Evolutionary conservation across 1,140 invertebrate genomes (phyloP).

Genomic region (Cyrtorhinus lividipennis): DNA sequence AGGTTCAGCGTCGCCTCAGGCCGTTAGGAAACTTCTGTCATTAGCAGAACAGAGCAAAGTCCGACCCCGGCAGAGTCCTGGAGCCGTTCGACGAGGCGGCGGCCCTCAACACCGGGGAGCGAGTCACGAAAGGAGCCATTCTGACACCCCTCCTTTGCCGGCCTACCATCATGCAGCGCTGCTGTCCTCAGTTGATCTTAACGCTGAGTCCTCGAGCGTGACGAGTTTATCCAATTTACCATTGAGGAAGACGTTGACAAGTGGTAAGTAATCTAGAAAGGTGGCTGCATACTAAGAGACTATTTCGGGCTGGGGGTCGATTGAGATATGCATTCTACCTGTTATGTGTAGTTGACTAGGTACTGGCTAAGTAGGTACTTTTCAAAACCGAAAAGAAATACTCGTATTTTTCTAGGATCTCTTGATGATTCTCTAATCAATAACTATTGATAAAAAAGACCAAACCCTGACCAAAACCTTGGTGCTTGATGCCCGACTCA

Average conservation of each 20-base stretch:
- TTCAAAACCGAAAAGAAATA: no score
- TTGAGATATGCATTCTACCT: no score
- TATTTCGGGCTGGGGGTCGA: no score
- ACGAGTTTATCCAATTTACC: conserved; percentile 81
- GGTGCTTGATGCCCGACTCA: no score
- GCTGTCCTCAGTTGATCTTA: conserved; percentile 72
- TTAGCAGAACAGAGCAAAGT: conserved; percentile 77
- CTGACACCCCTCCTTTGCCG: conserved; percentile 84
- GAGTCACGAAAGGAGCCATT: conserved; percentile 72
- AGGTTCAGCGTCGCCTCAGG: conserved; percentile 88
- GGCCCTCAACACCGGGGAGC: conserved; percentile 35
- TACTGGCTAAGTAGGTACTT: no score
- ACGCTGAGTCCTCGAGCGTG: conserved; percentile 87
- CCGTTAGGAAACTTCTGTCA: conserved; percentile 81
- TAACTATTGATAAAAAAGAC: no score
- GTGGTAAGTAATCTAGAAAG: conserved; percentile 46
- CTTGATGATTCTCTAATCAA: no score
- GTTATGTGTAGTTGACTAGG: no score
- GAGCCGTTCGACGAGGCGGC: conserved; percentile 42
- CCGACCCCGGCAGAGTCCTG: conserved; percentile 31
- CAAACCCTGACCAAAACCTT: no score
- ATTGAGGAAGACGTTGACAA: conserved; percentile 67
- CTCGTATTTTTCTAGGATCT: no score
- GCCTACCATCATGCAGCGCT: conserved; percentile 34
- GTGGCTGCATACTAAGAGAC: no score